Base-by-base conservation (phyloP, 2,888 invertebrate genomes). In the Ennomos fuscantarius region DNA sequence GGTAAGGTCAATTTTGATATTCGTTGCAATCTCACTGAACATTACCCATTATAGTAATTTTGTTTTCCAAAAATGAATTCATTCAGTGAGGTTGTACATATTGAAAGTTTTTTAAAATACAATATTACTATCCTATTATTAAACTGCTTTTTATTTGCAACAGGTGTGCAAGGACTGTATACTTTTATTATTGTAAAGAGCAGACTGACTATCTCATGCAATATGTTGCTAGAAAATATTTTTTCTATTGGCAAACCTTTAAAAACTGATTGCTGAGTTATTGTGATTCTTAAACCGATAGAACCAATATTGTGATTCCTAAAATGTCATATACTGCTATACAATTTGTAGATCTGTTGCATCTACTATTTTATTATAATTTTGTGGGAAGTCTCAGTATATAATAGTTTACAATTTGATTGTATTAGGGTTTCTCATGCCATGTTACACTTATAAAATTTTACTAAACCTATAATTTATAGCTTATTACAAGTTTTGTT, bases 1-100 rank as follows among this genome's bases (percentile, higher is more conserved):
- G 92, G 92, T 93, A 91, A 76, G 86, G 74, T 67, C 65, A 62
- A 57, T 65, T 62, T 63, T 63, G 60, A 57, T 44, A 62, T 58
- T 70, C 59, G 52, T 56, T 66, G 75, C 68, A 81, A 82, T 66
- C 78, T 83, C 76, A 80, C 79, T 84, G 81, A 85, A 79, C 66
- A 59, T 42, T 12, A 33, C 0, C 33, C 15, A 11, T 24, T 24
- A 24, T 24, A 24, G 6, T 24, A 24, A 24, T 24, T 24, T 24
- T 6, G 24, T 6, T 24, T 24, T 24, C 24, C 3, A 24, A 24
- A 3, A 24, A 24, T 24, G 6, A 3, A 3, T 24, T 10, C 41
- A 43, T 35, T 9, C 81, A 80, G 77, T 82, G 73, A 75, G 73
- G 62, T 81, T 78, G 73, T 69, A 62, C 60, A n/a, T 8, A 10